Conservation (phyloP, 2,113 vertebrate genomes). For the Thymallus thymallus region DNA sequence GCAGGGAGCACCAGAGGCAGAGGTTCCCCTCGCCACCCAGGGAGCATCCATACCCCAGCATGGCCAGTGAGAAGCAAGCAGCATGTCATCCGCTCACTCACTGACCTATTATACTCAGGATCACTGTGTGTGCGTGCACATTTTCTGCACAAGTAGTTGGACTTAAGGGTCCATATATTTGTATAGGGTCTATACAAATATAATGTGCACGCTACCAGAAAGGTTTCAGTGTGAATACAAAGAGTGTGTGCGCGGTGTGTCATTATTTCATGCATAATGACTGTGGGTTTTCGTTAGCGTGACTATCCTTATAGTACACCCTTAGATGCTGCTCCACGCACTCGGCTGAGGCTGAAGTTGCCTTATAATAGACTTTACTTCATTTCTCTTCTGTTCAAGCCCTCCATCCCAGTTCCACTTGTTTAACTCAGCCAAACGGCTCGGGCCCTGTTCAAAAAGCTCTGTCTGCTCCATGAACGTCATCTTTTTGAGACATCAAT, state of each 20-base stretch:
- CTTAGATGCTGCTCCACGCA: neutral
- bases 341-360: neutral
- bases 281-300: neutral
- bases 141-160: neutral
- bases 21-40: too few species aligned
- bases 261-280: too few species aligned
- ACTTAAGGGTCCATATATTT: neutral
- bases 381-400: too few species aligned
- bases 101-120: too few species aligned
- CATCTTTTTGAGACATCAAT: conserved; percentile 13
- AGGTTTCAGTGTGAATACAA: too few species aligned
- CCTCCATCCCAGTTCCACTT: neutral
- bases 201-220: neutral
- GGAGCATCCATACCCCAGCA: too few species aligned
- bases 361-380: neutral
- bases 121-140: neutral
- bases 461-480: neutral
- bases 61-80: too few species aligned
- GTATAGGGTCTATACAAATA: neutral
- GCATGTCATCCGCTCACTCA: too few species aligned
- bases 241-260: too few species aligned
- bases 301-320: neutral
- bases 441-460: neutral
- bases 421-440: neutral
- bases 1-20: too few species aligned